Evolutionary conservation across 2,888 invertebrate genomes (phyloP).

Genomic region (Scrobipalpa atriplicella): DNA sequence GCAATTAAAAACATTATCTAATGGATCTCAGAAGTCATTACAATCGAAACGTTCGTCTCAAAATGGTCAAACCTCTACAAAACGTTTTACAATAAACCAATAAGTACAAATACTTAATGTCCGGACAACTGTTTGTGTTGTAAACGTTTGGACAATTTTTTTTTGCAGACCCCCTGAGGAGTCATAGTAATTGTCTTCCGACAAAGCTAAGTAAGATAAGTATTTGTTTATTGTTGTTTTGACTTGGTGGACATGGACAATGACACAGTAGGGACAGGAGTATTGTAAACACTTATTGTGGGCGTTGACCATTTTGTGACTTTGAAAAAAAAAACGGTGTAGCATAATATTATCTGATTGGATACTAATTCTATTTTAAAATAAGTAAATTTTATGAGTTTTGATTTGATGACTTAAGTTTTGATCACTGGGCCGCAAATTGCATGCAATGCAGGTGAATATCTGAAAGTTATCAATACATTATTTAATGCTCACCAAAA

Average conservation of each 20-base stretch:
- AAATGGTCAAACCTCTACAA: background rate
- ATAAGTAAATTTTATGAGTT: no score
- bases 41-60: background rate
- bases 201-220: conserved; percentile 46
- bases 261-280: background rate
- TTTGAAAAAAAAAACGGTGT: background rate
- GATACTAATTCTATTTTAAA: no score
- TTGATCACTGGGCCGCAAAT: no score
- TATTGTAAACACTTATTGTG: background rate
- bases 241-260: conserved; percentile 39
- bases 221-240: conserved; percentile 54
- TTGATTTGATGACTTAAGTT: no score
- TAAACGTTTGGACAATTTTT: background rate
- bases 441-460: no score
- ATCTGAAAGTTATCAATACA: no score
- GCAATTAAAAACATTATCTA: no score
- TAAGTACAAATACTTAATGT: no score
- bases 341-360: background rate
- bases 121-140: conserved; percentile 14
- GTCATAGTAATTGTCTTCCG: conserved; percentile 59
- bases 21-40: background rate
- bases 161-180: conserved; percentile 46
- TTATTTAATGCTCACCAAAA: no score
- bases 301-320: conserved; percentile 1
- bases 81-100: no score